Percentiles rank a stretch among this genome's conserved stretches.
phyloP scores from a whole-genome alignment of 2,113 vertebrate genomes.

The Oxygymnocypris stewartii region DNA sequence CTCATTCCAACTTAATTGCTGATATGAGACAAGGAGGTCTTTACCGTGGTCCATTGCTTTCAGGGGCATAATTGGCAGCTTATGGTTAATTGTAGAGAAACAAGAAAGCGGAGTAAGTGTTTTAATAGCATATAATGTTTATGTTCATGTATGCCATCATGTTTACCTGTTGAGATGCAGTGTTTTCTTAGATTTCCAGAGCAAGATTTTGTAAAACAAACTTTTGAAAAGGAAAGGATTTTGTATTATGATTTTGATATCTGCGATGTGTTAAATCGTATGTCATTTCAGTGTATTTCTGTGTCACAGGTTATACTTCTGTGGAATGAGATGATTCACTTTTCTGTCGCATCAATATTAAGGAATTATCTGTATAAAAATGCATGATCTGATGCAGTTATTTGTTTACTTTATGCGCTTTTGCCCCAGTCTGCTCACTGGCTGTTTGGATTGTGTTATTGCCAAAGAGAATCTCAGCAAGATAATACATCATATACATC shows the following conservation, averaged over 20 bases:
- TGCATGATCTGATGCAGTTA: slow-evolving; percentile 16
- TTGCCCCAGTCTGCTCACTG: slow-evolving; percentile 7
- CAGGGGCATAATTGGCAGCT: slow-evolving; percentile 57
- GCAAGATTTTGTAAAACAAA: slow-evolving; percentile 45
- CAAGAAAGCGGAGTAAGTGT: slow-evolving; percentile 1
- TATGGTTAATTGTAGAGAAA: slow-evolving; percentile 28
- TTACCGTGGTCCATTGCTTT: slow-evolving; percentile 26
- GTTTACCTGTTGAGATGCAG: slow-evolving; percentile 44
- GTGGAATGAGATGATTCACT: slow-evolving; percentile 18
- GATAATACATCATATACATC: neutral
- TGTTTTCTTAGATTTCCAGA: neutral
- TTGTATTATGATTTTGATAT: slow-evolving; percentile 48
- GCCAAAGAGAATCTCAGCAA: slow-evolving; percentile 26
- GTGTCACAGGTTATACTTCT: slow-evolving; percentile 30
- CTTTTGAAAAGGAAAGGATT: slow-evolving; percentile 22
- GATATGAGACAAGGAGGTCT: neutral
- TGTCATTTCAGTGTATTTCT: slow-evolving; percentile 40
- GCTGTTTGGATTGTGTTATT: neutral
- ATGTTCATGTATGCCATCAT: slow-evolving; percentile 53
- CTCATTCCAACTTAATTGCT: slow-evolving; percentile 39
- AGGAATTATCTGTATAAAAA: neutral
- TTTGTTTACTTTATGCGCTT: neutral
- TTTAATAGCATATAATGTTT: slow-evolving; percentile 31
- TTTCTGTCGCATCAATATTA: neutral
- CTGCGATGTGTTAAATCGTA: neutral